Evolutionary conservation across 2,888 invertebrate species (phyloP), one percentile per base, ranked within the genome.

Genomic region (Phasia obesa): DNA sequence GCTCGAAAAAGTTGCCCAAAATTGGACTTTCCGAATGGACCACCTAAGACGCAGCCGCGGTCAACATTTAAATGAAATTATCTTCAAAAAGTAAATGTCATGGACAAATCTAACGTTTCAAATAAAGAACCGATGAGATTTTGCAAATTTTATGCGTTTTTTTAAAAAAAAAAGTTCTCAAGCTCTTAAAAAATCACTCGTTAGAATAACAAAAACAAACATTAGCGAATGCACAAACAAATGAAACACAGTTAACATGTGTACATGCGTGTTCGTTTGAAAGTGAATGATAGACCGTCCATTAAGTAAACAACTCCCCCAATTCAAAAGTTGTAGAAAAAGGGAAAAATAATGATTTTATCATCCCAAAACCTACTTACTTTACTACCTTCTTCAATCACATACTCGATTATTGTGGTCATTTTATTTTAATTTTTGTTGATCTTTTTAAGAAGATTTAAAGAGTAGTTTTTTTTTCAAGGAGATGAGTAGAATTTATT

Each of bases 201-300:
- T n/a, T n/a, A n/a, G n/a, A n/a, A n/a, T n/a, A 59, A 65, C 47
- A 53, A 73, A 65, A 57, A 51, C 57, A 80, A 74, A 75, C 47
- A 55, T 62, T 31, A 67, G 17, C 25, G 62, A 57, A 67, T 67
- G 42, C 27, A 49, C 38, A 42, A 69, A 67, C 31, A 75, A 67
- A 65, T 44, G 27, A 49, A 51, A 60, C n/a, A 55, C 49, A 31
- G 62, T 44, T 60, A 51, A n/a, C 75, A 75, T 57, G 65, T 75
- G 44, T 51, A 21, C 53, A 55, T 31, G 27, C 44, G 31, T 42
- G 31, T 42, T n/a, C 6, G 21, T 11, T 1, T 31, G 21, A 17
- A 53, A 35, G 51, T 5, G 55, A 27, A 13, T 35, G 42, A 51
- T 19, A 35, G 38, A 5, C n/a, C 27, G 44, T n/a, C 35, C 11